Evolutionary conservation across 2,113 vertebrate species (phyloP).

Genomic region (Catagonus wagneri): DNA sequence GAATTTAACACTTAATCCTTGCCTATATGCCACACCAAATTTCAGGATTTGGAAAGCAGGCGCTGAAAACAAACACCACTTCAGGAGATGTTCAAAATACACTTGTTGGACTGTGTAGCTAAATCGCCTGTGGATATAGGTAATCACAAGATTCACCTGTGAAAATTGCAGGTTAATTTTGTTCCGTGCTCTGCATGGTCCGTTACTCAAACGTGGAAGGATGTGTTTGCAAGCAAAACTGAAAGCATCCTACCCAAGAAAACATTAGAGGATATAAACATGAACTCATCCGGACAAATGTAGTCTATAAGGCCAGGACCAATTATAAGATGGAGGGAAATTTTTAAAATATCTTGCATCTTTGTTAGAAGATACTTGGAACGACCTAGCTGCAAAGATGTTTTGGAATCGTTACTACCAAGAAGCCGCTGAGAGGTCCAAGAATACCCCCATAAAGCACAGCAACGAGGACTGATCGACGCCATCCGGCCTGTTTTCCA

Average conservation of each 20-base stretch:
- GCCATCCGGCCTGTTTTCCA: slow-evolving; percentile 61
- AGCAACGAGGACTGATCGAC: neutral
- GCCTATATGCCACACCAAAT: neutral
- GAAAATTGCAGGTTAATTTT: neutral
- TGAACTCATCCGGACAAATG: neutral
- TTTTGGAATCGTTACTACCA: neutral
- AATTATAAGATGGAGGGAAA: neutral
- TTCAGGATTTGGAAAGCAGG: neutral
- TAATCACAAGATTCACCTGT: neutral
- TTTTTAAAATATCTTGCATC: neutral
- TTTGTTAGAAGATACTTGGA: slow-evolving; percentile 2
- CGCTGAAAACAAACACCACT: neutral
- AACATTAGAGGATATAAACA: neutral
- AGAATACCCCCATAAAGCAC: neutral
- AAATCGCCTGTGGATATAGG: neutral
- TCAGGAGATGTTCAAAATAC: neutral
- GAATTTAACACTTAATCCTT: neutral
- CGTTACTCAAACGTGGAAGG: neutral
- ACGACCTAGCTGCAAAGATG: neutral
- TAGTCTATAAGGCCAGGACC: neutral
- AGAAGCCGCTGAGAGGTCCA: neutral
- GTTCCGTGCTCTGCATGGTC: neutral
- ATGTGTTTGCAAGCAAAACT: neutral
- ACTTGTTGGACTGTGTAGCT: neutral
- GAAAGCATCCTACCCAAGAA: neutral